Conservation (phyloP, 2,113 vertebrate species). For the Thomomys bottae region DNA sequence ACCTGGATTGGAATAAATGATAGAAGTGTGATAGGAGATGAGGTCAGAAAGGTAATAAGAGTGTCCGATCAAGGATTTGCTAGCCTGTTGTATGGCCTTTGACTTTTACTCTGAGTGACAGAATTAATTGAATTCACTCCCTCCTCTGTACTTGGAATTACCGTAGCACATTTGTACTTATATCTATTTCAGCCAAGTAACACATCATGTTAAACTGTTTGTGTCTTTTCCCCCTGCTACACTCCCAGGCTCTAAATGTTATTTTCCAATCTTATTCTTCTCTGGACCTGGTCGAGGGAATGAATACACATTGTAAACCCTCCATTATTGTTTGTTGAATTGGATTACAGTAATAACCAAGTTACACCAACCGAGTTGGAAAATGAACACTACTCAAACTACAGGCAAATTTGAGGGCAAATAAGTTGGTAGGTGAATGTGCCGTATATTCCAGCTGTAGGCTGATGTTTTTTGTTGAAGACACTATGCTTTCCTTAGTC, state of each 20-base stretch:
- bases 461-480: neutral
- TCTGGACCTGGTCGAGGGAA: constrained; percentile 52
- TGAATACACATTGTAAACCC: neutral
- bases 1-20: neutral
- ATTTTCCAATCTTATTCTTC: constrained; percentile 56
- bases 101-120: constrained; percentile 64
- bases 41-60: neutral
- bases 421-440: neutral
- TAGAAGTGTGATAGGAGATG: neutral
- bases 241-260: constrained; percentile 22
- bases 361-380: neutral
- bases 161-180: constrained; percentile 13
- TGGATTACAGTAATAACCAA: constrained; percentile 54
- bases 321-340: constrained; percentile 53
- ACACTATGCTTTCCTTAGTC: neutral
- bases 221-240: constrained; percentile 8
- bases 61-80: neutral
- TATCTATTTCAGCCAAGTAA: constrained; percentile 59
- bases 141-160: constrained; percentile 33
- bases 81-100: neutral
- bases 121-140: constrained; percentile 64
- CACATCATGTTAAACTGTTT: constrained; percentile 61
- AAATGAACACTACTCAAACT: neutral
- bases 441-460: neutral
- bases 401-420: constrained; percentile 1